phyloP scores from a whole-genome alignment of 53 echinoderm and acorn worm species.

The Paelopatides confundens region DNA sequence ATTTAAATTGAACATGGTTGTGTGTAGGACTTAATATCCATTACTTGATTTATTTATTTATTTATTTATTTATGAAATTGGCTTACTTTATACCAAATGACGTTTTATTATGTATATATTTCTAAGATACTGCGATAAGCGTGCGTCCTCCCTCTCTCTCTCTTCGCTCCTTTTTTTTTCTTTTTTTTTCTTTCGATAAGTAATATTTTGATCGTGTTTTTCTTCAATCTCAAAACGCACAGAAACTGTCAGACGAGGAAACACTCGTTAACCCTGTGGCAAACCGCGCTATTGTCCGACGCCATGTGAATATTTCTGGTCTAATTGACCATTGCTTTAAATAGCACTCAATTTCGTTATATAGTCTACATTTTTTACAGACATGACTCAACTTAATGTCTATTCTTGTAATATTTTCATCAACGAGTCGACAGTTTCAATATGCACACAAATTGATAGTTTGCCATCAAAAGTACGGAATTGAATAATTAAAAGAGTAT shows the following conservation, averaged over 20 bases:
- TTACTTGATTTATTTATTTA: too few relatives aligned
- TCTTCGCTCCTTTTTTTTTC: too few relatives aligned
- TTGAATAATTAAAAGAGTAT: not conserved
- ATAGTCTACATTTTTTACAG: not conserved
- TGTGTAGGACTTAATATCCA: too few relatives aligned
- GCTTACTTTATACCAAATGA: too few relatives aligned
- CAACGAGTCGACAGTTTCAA: constrained; percentile 13
- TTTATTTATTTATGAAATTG: too few relatives aligned
- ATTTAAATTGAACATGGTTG: too few relatives aligned
- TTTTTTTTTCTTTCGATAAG: not conserved
- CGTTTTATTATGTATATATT: too few relatives aligned
- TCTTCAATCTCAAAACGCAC: not conserved
- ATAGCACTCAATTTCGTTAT: constrained; percentile 14
- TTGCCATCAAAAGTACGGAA: not conserved
- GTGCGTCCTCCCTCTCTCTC: too few relatives aligned
- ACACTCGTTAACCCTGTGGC: constrained; percentile 7
- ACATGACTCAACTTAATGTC: not conserved
- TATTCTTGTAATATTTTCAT: not conserved
- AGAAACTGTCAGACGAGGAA: constrained; percentile 1
- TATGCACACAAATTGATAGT: not conserved
- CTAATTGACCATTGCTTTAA: constrained; percentile 48
- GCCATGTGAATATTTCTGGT: not conserved
- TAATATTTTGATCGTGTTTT: not conserved
- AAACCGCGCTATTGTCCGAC: constrained; percentile 36
- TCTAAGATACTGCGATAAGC: too few relatives aligned